Percentiles rank a stretch among this genome's conserved stretches.
Evolutionary conservation across 1,140 invertebrate species (phyloP).

Genomic region (Tetraneura akinire): DNA sequence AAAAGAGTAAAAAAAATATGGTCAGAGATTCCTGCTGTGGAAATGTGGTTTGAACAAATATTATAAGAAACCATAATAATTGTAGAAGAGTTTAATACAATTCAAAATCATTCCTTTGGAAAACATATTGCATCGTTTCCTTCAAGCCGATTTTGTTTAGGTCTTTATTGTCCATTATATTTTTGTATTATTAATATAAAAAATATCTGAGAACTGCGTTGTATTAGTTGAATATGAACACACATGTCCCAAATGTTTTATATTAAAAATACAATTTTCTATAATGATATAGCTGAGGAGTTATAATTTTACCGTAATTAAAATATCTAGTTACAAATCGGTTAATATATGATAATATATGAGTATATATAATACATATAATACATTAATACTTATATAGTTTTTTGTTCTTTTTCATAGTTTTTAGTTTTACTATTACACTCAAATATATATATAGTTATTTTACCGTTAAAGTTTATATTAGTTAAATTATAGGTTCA

Average conservation of each 20-base stretch:
- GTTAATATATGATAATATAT: too few relatives aligned
- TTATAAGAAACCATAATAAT: constrained; percentile 25
- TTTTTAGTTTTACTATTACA: too few relatives aligned
- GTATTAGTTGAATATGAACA: not conserved
- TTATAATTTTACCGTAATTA: too few relatives aligned
- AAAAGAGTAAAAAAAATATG: constrained; percentile 14
- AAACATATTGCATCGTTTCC: constrained; percentile 31
- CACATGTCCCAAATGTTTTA: not conserved
- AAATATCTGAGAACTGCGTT: constrained; percentile 1
- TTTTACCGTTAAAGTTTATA: too few relatives aligned
- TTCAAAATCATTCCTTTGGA: constrained; percentile 50
- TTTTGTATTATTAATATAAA: constrained; percentile 31
- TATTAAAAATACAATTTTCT: not conserved
- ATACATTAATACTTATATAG: too few relatives aligned
- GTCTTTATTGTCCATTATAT: constrained; percentile 16
- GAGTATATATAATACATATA: too few relatives aligned
- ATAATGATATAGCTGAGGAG: too few relatives aligned
- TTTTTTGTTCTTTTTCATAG: too few relatives aligned
- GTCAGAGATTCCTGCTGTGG: constrained; percentile 31
- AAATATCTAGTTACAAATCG: too few relatives aligned
- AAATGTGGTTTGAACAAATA: constrained; percentile 41
- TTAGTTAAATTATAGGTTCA: too few relatives aligned
- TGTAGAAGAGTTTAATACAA: constrained; percentile 50
- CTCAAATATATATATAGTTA: too few relatives aligned
- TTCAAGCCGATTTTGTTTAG: not conserved